Evolutionary conservation across 1,140 invertebrate genomes (phyloP), one percentile per base, ranked within the genome.

Genomic region (Orius insidiosus): DNA sequence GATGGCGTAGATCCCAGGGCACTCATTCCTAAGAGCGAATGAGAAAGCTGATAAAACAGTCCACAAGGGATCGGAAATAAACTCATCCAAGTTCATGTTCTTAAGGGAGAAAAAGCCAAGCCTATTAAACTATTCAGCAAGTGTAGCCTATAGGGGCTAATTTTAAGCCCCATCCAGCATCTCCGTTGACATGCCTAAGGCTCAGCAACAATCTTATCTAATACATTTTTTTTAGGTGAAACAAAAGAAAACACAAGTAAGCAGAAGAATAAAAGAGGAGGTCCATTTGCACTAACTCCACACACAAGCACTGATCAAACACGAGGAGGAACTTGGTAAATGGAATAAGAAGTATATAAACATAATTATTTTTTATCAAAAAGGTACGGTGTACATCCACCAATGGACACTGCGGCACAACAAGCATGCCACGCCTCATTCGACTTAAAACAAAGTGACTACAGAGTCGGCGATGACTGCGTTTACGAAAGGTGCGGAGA

Each of bases 401-500:
- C 55, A 32, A 49, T 63, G 14, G 62, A 65, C 46, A 47, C 53
- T 5, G 53, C 57, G 3, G 58, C 61, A 2, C 64, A 67, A 35
- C 62, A 63, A 53, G 62, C 65, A 37, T 65, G 60, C 46, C 68
- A 69, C 49, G 60, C 67, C 1, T 60, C 65, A 36, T 62, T 62
- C 24, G 68, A 64, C 49, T 59, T 72, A 19, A 74, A 73, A 51
- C 70, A 78, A 57, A 80, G 76, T 49, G 65, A 68, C 9, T 71
- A 72, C 43, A 61, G 78, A 8, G 71, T 78, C 39, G 79, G 79
- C 0, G 76, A 83, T 44, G 79, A 83, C 45, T 78, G 75, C 49
- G 68, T 79, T 39, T 70, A 70, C 50, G 71, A 80, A 39, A 68
- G 75, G 61, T 79, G 82, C 57, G 73, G 78, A 2, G 81, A 89